phyloP scores from a whole-genome alignment of 1,140 invertebrate species.

The Achatina immaculata region DNA sequence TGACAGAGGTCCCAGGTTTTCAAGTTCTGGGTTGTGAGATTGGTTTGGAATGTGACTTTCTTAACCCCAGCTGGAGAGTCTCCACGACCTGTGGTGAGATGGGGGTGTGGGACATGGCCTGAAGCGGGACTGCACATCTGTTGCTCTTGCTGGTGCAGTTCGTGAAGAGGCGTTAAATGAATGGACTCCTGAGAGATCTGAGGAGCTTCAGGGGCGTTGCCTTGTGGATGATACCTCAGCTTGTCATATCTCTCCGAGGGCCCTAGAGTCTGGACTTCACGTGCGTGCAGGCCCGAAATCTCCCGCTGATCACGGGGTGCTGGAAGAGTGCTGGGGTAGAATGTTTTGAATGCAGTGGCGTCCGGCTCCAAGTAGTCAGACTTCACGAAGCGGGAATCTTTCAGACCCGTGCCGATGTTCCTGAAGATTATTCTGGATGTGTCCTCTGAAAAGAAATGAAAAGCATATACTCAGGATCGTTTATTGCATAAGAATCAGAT shows the following conservation, averaged over 20 bases:
- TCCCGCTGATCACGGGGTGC: not conserved
- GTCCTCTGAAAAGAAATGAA: conserved; percentile 35
- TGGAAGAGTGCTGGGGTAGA: conserved; percentile 39
- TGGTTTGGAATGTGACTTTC: conserved; percentile 46
- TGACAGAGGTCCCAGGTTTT: conserved; percentile 40
- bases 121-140: not conserved
- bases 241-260: not conserved
- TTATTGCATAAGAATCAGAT: no score
- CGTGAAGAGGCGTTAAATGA: not conserved
- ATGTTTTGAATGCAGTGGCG: conserved; percentile 41
- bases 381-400: conserved; percentile 42
- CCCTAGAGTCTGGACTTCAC: conserved; percentile 39
- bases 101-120: conserved; percentile 13
- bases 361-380: conserved; percentile 27
- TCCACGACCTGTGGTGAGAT: not conserved
- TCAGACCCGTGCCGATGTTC: conserved; percentile 30
- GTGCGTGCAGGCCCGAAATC: not conserved
- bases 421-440: conserved; percentile 43
- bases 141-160: not conserved
- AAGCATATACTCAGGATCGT: no score
- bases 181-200: not conserved
- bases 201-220: not conserved
- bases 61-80: conserved; percentile 28
- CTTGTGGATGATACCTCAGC: not conserved
- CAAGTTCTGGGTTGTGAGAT: conserved; percentile 42